Conservation (phyloP, 2,888 invertebrate genomes). For the Glyphotaelius pellucidus region DNA sequence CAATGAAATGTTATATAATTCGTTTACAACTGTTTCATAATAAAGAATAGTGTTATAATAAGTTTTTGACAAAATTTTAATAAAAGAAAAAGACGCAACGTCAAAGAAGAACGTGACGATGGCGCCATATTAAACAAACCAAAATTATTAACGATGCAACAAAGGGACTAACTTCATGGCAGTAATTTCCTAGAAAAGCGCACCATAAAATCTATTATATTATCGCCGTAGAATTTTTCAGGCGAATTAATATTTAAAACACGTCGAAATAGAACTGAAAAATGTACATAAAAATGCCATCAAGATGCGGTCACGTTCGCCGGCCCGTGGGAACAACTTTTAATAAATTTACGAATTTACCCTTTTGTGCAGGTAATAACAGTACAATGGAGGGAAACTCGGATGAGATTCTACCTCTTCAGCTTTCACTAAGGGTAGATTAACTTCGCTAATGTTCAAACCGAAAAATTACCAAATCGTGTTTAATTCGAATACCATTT, state of each 20-base stretch:
- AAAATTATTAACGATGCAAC: constrained; percentile 37
- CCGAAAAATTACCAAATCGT: not conserved
- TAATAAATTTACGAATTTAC: constrained; percentile 65
- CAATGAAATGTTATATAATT: too few relatives aligned
- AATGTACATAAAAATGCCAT: constrained; percentile 62
- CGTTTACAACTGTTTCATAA: too few relatives aligned
- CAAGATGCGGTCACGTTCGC: constrained; percentile 64
- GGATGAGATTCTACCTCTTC: constrained; percentile 9
- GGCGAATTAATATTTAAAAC: constrained; percentile 58
- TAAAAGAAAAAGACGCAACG: not conserved
- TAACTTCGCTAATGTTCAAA: not conserved
- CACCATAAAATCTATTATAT: constrained; percentile 40
- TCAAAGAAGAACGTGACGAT: constrained; percentile 29
- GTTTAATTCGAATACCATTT: not conserved
- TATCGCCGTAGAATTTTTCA: constrained; percentile 44
- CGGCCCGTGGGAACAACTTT: constrained; percentile 61
- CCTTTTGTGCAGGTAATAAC: constrained; percentile 65
- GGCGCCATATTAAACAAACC: not conserved
- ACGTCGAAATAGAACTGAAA: constrained; percentile 59
- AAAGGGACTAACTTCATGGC: constrained; percentile 32
- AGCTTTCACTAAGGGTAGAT: constrained; percentile 2
- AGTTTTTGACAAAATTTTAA: not conserved
- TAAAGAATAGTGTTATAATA: too few relatives aligned
- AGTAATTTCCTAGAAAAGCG: constrained; percentile 50
- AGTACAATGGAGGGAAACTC: constrained; percentile 54